Conservation (phyloP, 2,113 vertebrate species). For the Tetrax tetrax region DNA sequence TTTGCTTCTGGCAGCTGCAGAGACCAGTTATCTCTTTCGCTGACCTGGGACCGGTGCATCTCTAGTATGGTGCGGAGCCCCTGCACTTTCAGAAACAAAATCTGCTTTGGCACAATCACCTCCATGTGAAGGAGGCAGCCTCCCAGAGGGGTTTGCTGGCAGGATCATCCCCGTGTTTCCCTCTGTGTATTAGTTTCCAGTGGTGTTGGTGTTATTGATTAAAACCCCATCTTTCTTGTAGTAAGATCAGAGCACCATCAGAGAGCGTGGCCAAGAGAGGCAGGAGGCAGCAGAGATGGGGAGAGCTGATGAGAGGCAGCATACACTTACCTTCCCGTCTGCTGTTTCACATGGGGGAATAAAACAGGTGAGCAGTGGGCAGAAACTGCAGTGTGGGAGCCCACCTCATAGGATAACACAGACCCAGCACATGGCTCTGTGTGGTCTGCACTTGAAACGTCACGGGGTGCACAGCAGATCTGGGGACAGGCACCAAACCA, state of each 20-base stretch:
- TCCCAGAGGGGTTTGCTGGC: not conserved
- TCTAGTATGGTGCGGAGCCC: not conserved
- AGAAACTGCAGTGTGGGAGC: not conserved
- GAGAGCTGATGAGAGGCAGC: not conserved
- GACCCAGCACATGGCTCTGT: not conserved
- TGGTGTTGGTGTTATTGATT: not conserved
- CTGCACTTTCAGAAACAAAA: not conserved
- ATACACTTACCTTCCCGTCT: not conserved
- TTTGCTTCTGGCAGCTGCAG: not conserved
- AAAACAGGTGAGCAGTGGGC: not conserved
- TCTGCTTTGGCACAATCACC: not conserved
- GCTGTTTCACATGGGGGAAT: not conserved
- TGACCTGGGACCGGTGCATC: not conserved
- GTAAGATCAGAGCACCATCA: not conserved
- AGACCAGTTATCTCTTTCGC: not conserved
- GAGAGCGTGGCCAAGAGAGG: not conserved
- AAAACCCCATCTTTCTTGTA: not conserved
- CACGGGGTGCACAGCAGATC: not conserved
- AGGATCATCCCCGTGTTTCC: not conserved
- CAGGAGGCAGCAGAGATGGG: not conserved
- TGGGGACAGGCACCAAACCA: not conserved
- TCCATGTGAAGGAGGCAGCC: not conserved
- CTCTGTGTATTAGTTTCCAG: not conserved
- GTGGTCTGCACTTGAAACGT: not conserved
- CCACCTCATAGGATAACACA: accelerated